These are phyloP conservation scores for Nemotelus nigrinus DNA, from an alignment of 2,888 invertebrate genomes.

Conservation along the genomic window DNA sequence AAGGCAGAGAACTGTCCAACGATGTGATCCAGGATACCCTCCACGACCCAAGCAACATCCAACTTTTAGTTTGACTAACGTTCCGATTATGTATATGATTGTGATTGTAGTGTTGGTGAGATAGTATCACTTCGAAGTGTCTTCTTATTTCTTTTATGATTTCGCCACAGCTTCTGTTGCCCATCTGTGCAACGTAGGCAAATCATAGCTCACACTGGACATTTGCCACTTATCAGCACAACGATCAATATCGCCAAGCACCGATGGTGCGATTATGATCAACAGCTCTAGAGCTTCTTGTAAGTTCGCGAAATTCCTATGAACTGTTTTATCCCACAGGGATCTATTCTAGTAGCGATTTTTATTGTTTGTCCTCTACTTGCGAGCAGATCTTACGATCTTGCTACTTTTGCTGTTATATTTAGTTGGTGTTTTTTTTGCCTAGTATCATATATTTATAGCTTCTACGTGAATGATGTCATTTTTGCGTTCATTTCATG, in stretches of 20 bases:
- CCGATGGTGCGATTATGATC: neutral
- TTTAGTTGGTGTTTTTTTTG: neutral
- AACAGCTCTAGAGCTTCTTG: neutral
- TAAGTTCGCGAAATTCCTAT: slow-evolving; percentile 29
- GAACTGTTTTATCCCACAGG: slow-evolving; percentile 40
- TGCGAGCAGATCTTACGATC: neutral
- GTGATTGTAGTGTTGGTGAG: no score
- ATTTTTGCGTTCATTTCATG: neutral
- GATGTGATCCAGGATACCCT: no score
- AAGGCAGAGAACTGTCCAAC: no score
- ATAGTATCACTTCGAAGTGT: no score
- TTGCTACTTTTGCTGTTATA: neutral
- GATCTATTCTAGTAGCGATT: slow-evolving; percentile 27
- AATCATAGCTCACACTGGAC: no score
- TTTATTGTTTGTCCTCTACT: neutral
- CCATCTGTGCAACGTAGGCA: no score
- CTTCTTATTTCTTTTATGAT: neutral
- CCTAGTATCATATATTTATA: slow-evolving; percentile 33
- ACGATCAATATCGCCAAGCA: no score
- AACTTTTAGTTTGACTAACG: no score
- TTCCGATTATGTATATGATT: slow-evolving; percentile 6
- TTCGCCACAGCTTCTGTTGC: slow-evolving; percentile 17
- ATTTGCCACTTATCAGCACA: no score
- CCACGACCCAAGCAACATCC: no score
- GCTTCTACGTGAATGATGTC: slow-evolving; percentile 18